Evolutionary conservation across 2,888 invertebrate genomes (phyloP).

Genomic region (Gymnocheta viridis): DNA sequence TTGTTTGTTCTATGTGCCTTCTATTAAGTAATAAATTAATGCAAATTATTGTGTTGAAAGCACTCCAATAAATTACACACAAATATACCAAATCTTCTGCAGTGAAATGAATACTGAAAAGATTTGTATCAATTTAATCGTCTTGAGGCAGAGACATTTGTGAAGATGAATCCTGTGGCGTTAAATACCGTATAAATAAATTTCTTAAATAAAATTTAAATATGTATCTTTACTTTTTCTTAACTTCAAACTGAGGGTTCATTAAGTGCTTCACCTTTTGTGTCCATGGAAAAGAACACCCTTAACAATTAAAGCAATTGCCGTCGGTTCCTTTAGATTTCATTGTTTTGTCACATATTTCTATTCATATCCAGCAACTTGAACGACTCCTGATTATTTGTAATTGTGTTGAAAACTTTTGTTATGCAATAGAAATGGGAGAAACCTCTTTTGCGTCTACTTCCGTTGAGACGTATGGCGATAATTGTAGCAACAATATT

Average conservation of each 20-base stretch:
- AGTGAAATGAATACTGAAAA: not conserved
- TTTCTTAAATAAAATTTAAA: conserved; percentile 6
- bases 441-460: conserved; percentile 10
- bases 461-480: conserved; percentile 45
- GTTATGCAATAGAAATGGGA: not conserved
- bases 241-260: conserved; percentile 12
- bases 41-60: not conserved
- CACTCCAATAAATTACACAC: not conserved
- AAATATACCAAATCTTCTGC: not conserved
- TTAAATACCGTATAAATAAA: conserved; percentile 43
- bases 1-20: not conserved
- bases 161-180: conserved; percentile 40
- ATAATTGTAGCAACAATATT: conserved; percentile 42
- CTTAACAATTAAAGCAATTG: conserved; percentile 35
- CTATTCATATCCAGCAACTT: not conserved
- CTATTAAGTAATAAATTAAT: not conserved
- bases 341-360: not conserved
- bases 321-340: conserved; percentile 8
- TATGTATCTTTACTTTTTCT: conserved; percentile 23
- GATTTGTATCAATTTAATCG: conserved; percentile 61
- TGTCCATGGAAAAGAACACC: not conserved
- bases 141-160: not conserved
- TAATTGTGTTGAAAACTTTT: conserved; percentile 15
- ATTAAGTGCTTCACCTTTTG: conserved; percentile 30
- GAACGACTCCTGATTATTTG: not conserved